Conservation (phyloP, 2,888 invertebrate species). For the Platypus cylindrus region DNA sequence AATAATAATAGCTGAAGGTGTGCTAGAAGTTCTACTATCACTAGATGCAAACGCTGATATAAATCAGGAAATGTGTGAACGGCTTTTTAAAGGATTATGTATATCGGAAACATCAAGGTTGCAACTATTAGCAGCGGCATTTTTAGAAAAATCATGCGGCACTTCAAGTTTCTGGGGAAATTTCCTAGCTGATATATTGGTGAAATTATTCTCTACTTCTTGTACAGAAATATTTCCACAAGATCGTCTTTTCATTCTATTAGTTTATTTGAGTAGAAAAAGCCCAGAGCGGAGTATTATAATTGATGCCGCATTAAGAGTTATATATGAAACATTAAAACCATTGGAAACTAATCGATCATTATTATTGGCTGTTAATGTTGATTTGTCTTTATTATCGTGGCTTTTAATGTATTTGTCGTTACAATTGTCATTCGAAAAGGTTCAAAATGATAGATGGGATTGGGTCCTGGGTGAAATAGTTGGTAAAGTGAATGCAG, state of each 20-base stretch:
- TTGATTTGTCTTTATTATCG: slow-evolving; percentile 55
- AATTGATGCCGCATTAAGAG: slow-evolving; percentile 49
- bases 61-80: slow-evolving; percentile 41
- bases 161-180: slow-evolving; percentile 68
- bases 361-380: slow-evolving; percentile 39
- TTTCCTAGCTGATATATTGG: slow-evolving; percentile 72
- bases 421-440: slow-evolving; percentile 46
- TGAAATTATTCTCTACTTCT: slow-evolving; percentile 63
- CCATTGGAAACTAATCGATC: slow-evolving; percentile 25
- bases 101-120: slow-evolving; percentile 66
- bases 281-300: slow-evolving; percentile 52
- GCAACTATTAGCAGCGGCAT: slow-evolving; percentile 64
- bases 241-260: slow-evolving; percentile 76
- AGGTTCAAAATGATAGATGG: slow-evolving; percentile 47
- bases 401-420: slow-evolving; percentile 68
- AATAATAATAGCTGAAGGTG: slow-evolving; percentile 64
- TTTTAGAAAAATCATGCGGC: slow-evolving; percentile 50
- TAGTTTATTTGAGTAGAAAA: slow-evolving; percentile 78
- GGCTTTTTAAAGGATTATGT: slow-evolving; percentile 59
- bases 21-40: slow-evolving; percentile 64
- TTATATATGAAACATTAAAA: slow-evolving; percentile 45
- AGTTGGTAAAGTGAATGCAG: slow-evolving; percentile 40
- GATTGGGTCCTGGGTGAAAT: slow-evolving; percentile 79
- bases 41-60: slow-evolving; percentile 26
- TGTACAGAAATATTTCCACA: slow-evolving; percentile 72